Base-by-base conservation (phyloP, 30 jellyfish, hydroid and myxozoan genomes). In the Chrysaora quinquecirrha region DNA sequence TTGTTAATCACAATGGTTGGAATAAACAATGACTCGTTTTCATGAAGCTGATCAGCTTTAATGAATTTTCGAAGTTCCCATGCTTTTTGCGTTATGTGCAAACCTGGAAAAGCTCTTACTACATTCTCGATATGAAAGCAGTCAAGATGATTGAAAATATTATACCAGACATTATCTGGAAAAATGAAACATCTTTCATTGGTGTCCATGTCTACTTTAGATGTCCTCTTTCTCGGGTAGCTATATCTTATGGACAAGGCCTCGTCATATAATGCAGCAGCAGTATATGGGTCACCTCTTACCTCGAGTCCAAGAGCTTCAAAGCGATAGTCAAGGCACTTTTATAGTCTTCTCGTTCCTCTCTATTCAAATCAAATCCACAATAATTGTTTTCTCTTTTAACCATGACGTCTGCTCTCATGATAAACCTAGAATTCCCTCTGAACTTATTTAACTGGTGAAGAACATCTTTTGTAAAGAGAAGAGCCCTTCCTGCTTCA, bases 211-310 rank as follows among this genome's bases (percentile, higher is more conserved):
- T 18, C 65, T 29, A 16, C 10, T 49, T 32, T 16, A 30, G 22
- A 56, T 35, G 84, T n/a, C 1, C 25, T 19, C 14, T 9, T 47
- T 28, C 1, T 46, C 48, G 96, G 96, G 64, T 86, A 86, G 34
- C 74, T 34, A 34, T 86, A 86, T 30, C 96, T 22, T 28, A 75
- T 75, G 18, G 96, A 86, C 75, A 86, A 35, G 18, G 90, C 74
- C 54, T 71, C 76, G 60, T 86, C 96, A 49, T 75, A 86, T 20
- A 75, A 48, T 18, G 23, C 71, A 7, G 68, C 77, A 34, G 86
- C 96, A 21, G 34, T 21, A 18, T 47, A 24, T 9, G 4, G n/a
- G 31, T 66, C 1, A 10, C 78, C 79, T 0, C n/a, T 35, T 72
- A 86, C 30, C 49, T 86, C 96, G 20, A 1, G 19, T 2, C 68